Evolutionary conservation across 2,888 invertebrate species (phyloP).

Genomic region (Bursaphelenchus okinawaensis): DNA sequence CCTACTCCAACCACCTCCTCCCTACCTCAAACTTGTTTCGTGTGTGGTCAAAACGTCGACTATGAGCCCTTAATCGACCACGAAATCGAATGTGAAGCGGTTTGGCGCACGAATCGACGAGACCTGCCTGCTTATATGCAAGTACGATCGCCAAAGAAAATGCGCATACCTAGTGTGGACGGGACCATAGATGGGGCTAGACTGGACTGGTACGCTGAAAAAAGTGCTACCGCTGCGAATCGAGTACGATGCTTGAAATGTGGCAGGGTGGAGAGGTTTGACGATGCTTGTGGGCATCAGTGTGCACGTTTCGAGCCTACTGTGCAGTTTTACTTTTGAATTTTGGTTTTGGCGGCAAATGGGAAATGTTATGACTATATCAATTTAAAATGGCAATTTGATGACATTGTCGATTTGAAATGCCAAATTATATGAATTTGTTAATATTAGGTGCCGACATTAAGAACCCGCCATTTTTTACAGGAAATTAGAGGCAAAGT

Average conservation of each 20-base stretch:
- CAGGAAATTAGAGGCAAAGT: no score
- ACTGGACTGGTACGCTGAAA: neutral
- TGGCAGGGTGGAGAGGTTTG: conserved; percentile 1
- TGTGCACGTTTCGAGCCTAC: conserved; percentile 18
- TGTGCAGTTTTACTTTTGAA: conserved; percentile 15
- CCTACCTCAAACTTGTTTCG: conserved; percentile 5
- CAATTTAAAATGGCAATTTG: neutral
- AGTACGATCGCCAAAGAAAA: conserved; percentile 4
- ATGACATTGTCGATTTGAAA: no score
- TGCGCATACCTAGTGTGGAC: conserved; percentile 13
- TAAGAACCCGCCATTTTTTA: no score
- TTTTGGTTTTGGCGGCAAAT: neutral
- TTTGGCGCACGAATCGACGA: conserved; percentile 8
- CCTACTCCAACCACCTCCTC: no score
- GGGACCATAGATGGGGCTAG: neutral
- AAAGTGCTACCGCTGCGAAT: conserved; percentile 4
- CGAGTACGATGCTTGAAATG: conserved; percentile 11
- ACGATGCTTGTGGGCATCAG: conserved; percentile 10
- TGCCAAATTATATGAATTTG: no score
- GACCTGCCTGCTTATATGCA: conserved; percentile 9
- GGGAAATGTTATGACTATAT: no score
- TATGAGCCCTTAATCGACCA: neutral
- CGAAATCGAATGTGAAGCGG: conserved; percentile 17
- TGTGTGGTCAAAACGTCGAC: conserved; percentile 5
- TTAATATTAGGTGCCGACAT: no score